Evolutionary conservation across 2,888 invertebrate species (phyloP).

Genomic region (Tineola bisselliella): DNA sequence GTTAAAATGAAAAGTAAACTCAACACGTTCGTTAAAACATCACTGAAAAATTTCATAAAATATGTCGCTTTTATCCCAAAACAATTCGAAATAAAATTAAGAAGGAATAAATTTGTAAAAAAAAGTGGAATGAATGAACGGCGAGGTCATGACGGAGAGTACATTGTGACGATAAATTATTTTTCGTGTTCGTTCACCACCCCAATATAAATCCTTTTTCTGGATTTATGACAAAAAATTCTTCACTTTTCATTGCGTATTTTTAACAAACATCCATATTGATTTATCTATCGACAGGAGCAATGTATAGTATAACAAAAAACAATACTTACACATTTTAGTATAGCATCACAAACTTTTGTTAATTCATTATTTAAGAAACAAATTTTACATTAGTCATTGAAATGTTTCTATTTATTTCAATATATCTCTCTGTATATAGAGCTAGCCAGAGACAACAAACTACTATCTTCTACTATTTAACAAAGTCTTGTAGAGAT

Average conservation of each 20-base stretch:
- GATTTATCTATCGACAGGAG: not conserved
- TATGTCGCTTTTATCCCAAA: not conserved
- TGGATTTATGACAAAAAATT: not conserved
- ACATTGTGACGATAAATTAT: slow-evolving; percentile 34
- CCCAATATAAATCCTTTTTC: slow-evolving; percentile 1
- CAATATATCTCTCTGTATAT: too few species aligned
- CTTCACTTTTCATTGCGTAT: not conserved
- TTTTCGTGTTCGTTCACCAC: not conserved
- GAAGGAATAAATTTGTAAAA: not conserved
- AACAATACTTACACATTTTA: too few species aligned
- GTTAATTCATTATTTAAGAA: too few species aligned
- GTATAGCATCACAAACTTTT: too few species aligned
- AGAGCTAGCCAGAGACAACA: too few species aligned
- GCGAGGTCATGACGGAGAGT: slow-evolving; percentile 23
- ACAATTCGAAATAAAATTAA: not conserved
- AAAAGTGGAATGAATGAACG: slow-evolving; percentile 22
- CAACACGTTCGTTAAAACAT: not conserved
- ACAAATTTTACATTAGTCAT: too few species aligned
- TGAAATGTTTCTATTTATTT: too few species aligned
- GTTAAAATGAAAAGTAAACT: not conserved
- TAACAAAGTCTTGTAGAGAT: too few species aligned
- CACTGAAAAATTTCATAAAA: not conserved
- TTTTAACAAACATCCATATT: not conserved
- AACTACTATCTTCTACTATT: too few species aligned
- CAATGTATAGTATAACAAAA: not conserved